Evolutionary conservation across 2,888 invertebrate genomes (phyloP).

Genomic region (Temnothorax rugatulus): DNA sequence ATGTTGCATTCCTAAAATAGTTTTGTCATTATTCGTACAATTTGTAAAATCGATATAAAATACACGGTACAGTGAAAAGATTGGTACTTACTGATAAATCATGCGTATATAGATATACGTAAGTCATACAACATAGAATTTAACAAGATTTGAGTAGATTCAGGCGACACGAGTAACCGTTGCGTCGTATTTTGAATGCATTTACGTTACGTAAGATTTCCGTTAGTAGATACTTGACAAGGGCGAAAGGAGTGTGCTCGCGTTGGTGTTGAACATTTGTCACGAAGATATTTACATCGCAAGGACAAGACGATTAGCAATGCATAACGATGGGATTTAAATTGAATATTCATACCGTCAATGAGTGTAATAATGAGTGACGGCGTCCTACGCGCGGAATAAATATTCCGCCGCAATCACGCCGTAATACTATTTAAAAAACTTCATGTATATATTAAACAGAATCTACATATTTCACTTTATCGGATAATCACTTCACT

Average conservation of each 20-base stretch:
- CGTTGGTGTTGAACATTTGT: conserved; percentile 52
- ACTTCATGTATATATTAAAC: conserved; percentile 46
- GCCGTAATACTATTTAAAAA: conserved; percentile 30
- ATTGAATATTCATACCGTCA: conserved; percentile 77
- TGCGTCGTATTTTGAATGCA: background rate
- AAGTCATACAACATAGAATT: background rate
- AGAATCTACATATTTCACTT: conserved; percentile 26
- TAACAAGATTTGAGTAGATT: background rate
- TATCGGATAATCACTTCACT: conserved; percentile 18
- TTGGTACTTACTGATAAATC: background rate
- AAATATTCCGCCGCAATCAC: conserved; percentile 11
- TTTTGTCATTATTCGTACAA: background rate
- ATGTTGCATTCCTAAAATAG: background rate
- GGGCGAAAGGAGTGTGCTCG: background rate
- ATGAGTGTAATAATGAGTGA: conserved; percentile 43
- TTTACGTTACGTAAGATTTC: background rate
- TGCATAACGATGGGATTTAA: conserved; percentile 72
- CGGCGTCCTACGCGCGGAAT: conserved; percentile 16
- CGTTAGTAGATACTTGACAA: background rate
- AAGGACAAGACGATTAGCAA: conserved; percentile 77
- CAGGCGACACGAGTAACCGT: background rate
- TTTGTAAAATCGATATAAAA: background rate
- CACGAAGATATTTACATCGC: conserved; percentile 68
- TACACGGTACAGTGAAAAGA: background rate
- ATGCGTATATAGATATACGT: background rate